Percentiles rank a stretch among this genome's conserved stretches.
Evolutionary conservation across 1,140 invertebrate species (phyloP).

Genomic region (Agraylea sexmaculata): DNA sequence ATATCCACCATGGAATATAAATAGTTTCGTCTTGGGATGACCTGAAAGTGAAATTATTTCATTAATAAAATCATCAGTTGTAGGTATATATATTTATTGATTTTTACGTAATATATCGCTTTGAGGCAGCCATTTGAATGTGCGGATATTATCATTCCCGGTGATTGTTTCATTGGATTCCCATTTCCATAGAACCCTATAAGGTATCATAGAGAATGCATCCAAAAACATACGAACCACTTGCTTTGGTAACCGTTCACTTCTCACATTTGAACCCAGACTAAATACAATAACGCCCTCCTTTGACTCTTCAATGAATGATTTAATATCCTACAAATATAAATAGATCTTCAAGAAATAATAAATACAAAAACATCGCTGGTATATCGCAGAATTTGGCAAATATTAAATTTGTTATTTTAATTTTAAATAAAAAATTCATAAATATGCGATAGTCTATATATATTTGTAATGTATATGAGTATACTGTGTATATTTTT

Average conservation of each 20-base stretch:
- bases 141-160: conserved; percentile 5
- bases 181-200: conserved; percentile 34
- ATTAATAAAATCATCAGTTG: background rate
- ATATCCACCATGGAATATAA: conserved; percentile 33
- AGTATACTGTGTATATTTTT: no score
- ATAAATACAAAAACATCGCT: no score
- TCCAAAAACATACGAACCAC: conserved; percentile 25
- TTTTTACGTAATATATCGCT: conserved; percentile 11
- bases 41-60: conserved; percentile 1
- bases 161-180: conserved; percentile 22
- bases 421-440: no score
- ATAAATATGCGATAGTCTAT: no score
- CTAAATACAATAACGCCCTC: conserved; percentile 38
- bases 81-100: background rate
- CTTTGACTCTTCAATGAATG: conserved; percentile 4
- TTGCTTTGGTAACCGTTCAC: conserved; percentile 24
- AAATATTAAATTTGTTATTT: no score
- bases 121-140: conserved; percentile 9
- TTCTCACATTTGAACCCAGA: conserved; percentile 34
- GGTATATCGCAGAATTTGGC: no score
- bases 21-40: conserved; percentile 18
- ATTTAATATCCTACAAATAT: conserved; percentile 9
- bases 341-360: no score
- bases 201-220: conserved; percentile 30
- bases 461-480: no score